Percentiles rank a stretch among this genome's conserved stretches.
Conservation (phyloP, 2,113 vertebrate genomes). For the Cyphomyrus plagiostoma region DNA sequence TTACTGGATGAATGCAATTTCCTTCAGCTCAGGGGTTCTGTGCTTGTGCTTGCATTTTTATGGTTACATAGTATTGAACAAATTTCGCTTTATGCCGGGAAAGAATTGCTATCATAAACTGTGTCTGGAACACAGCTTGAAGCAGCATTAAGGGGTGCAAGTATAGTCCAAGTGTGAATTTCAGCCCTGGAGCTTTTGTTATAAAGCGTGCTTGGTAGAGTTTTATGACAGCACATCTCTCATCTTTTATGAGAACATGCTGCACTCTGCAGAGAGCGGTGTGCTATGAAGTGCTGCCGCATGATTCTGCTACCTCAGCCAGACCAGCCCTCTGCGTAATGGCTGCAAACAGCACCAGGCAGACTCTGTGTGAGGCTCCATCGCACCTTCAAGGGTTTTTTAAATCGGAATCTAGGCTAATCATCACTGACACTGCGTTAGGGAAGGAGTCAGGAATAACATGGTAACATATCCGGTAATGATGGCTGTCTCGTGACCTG, state of each 20-base stretch:
- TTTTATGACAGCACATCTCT: neutral
- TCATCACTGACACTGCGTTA: neutral
- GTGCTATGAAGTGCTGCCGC: neutral
- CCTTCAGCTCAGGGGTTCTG: neutral
- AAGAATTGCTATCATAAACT: constrained; percentile 5
- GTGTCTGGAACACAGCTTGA: neutral
- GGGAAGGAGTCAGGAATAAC: neutral
- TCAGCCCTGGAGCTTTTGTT: neutral
- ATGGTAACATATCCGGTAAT: neutral
- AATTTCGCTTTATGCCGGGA: neutral
- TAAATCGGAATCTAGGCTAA: neutral
- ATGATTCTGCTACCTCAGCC: neutral
- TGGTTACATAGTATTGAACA: neutral
- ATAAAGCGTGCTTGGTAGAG: neutral
- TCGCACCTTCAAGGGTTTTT: neutral
- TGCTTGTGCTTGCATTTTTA: neutral
- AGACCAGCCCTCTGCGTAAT: neutral
- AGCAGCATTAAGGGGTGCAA: neutral
- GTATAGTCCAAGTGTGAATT: neutral
- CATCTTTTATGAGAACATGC: neutral
- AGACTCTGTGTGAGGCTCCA: neutral
- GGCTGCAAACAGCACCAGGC: neutral
- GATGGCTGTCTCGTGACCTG: neutral
- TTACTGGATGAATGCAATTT: constrained; percentile 3
- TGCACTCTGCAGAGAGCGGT: neutral